A percentile compares a stretch with the other conserved stretches of the same genome.
phyloP scores from a whole-genome alignment of 1,140 invertebrate genomes.

The Tetranychus urticae region DNA sequence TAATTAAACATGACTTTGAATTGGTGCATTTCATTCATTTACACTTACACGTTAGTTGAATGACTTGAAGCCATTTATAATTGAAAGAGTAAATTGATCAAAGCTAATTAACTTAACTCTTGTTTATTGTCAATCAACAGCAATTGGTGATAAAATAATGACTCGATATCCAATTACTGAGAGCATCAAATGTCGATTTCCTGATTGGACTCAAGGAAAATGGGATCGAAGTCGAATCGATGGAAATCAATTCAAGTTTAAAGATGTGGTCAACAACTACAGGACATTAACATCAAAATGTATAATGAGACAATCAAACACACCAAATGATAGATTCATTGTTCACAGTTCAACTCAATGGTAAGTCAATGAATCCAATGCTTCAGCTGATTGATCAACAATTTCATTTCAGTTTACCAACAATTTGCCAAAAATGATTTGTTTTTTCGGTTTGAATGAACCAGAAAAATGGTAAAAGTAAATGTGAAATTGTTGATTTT shows the following conservation, averaged over 20 bases:
- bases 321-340: constrained; percentile 23
- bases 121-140: background rate
- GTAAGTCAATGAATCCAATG: constrained; percentile 14
- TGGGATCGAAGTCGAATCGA: constrained; percentile 35
- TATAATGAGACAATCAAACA: constrained; percentile 15
- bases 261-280: constrained; percentile 32
- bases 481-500: too few relatives aligned
- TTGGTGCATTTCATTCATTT: too few relatives aligned
- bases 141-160: background rate
- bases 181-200: constrained; percentile 25
- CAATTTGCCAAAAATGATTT: too few relatives aligned
- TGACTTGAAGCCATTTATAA: too few relatives aligned
- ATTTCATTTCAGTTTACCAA: too few relatives aligned
- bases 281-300: constrained; percentile 37
- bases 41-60: too few relatives aligned
- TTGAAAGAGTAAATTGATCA: too few relatives aligned
- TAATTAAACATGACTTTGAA: too few relatives aligned
- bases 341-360: constrained; percentile 30
- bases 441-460: too few relatives aligned
- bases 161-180: constrained; percentile 5
- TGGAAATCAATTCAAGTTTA: constrained; percentile 33
- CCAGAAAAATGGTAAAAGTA: too few relatives aligned
- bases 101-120: background rate
- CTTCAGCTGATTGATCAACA: too few relatives aligned
- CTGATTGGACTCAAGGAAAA: constrained; percentile 36